Evolutionary conservation across 2,888 invertebrate species (phyloP), one percentile per base, ranked within the genome.

Genomic region (Tuberolachnus salignus): DNA sequence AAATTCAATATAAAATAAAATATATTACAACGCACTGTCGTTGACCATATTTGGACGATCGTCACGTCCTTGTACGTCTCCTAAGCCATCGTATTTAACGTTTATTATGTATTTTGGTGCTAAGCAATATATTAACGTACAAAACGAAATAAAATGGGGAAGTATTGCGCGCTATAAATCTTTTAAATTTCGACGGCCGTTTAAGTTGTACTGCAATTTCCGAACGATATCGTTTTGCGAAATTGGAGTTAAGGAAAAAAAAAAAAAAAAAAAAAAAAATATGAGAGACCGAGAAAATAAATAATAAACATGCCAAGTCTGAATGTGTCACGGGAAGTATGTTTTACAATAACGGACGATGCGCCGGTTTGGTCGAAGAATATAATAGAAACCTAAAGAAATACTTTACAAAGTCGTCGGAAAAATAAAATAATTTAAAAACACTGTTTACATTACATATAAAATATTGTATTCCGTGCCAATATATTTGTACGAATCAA

Each of bases 201-300:
- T 4, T 23, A 46, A 26, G n/a, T 44, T 21, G 23, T 55, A 26
- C 34, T 34, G 34, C 57, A 23, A 59, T 71, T 71, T 71, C 46
- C 44, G 57, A 59, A 71, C 71, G 4, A 57, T 59, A 71, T 71
- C 71, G 59, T 46, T 59, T 46, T 71, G 59, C 26, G 57, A 46
- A 59, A 71, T n/a, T 44, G 59, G 46, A 59, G 44, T 8, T 59
- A 21, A 46, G 46, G 3, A 14, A 59, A 46, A 59, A 59, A 46
- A 59, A 46, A 46, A 71, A 19, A 57, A n/a, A 21, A 44, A 59
- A n/a, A 26, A 10, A 23, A 34, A 59, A 6, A 34, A 6, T 21
- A 46, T 59, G 19, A 57, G 23, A 21, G 21, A 59, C 21, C 23
- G 13, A 46, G 16, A 46, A 71, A 57, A 55, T 46, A 46, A 71